Evolutionary conservation across 2,797 vertebrate species (phyloP).

Genomic region (Smutsia temminckii): DNA sequence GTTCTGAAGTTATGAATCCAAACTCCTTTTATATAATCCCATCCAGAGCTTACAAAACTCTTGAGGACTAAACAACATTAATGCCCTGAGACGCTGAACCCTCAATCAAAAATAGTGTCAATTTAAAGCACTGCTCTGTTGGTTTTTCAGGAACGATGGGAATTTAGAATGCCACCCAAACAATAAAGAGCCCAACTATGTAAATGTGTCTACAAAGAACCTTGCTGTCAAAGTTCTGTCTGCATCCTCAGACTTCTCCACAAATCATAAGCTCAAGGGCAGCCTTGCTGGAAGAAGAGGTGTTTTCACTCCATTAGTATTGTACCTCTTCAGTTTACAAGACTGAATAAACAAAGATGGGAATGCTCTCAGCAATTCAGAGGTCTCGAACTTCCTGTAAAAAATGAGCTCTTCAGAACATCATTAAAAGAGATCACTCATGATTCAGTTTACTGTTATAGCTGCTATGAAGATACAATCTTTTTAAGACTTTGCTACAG

Average conservation of each 20-base stretch:
- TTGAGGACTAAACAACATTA: not conserved
- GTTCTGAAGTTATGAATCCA: not conserved
- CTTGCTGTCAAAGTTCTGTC: not conserved
- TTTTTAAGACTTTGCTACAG: constrained; percentile 63
- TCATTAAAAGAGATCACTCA: constrained; percentile 53
- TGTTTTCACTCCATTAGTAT: not conserved
- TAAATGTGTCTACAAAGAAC: not conserved
- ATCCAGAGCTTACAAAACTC: not conserved
- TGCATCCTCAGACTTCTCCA: not conserved
- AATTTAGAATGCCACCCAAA: not conserved
- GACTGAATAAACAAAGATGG: constrained; percentile 56
- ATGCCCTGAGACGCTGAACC: not conserved
- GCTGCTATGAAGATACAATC: constrained; percentile 54
- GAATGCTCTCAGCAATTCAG: not conserved
- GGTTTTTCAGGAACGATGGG: not conserved
- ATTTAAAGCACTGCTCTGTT: not conserved
- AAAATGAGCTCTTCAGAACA: constrained; percentile 37
- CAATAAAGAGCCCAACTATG: not conserved
- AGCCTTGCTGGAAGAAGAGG: not conserved
- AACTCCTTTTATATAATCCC: not conserved
- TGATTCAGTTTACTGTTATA: constrained; percentile 43
- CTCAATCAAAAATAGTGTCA: not conserved
- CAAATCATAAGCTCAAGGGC: not conserved
- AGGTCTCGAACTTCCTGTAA: not conserved
- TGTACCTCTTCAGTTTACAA: not conserved